Percentiles rank a stretch among this genome's conserved stretches.
Evolutionary conservation across 2,113 vertebrate species (phyloP).

Genomic region (Nettapus auritus): DNA sequence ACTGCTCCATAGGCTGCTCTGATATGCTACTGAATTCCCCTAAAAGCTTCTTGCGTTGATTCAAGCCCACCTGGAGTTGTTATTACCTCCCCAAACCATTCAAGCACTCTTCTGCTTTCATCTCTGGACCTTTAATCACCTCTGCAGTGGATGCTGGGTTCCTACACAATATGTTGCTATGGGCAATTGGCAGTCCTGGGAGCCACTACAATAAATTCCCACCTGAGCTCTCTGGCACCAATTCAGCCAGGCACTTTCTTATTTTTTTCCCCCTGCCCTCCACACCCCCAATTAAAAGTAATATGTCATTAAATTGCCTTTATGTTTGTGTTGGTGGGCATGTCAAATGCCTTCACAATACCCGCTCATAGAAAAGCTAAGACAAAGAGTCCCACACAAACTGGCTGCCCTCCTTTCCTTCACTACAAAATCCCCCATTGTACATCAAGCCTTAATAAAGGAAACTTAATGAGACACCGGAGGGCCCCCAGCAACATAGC

Average conservation of each 20-base stretch:
- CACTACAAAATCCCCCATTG: not conserved
- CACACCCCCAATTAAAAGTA: constrained; percentile 19
- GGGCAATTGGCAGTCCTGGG: not conserved
- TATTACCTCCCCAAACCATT: not conserved
- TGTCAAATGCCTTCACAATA: constrained; percentile 6
- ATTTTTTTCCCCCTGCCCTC: not conserved
- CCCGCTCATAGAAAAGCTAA: not conserved
- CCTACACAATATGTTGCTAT: not conserved
- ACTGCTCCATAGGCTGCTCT: not conserved
- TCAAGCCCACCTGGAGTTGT: not conserved
- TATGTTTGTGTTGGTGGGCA: constrained; percentile 18
- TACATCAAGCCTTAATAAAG: not conserved
- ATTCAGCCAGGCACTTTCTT: constrained; percentile 20
- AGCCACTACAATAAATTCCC: not conserved
- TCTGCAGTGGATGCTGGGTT: not conserved
- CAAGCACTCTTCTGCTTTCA: not conserved
- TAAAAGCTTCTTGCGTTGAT: not conserved
- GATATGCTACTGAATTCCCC: not conserved
- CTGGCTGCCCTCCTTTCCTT: not conserved
- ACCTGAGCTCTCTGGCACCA: constrained; percentile 37
- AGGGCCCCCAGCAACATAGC: not conserved
- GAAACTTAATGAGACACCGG: not conserved
- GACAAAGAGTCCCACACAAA: not conserved
- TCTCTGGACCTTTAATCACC: constrained; percentile 13
- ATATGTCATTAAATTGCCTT: constrained; percentile 35